Percentiles rank a stretch among this genome's conserved stretches.
Conservation (phyloP, 2,888 invertebrate genomes). For the Cephus nigrinus region DNA sequence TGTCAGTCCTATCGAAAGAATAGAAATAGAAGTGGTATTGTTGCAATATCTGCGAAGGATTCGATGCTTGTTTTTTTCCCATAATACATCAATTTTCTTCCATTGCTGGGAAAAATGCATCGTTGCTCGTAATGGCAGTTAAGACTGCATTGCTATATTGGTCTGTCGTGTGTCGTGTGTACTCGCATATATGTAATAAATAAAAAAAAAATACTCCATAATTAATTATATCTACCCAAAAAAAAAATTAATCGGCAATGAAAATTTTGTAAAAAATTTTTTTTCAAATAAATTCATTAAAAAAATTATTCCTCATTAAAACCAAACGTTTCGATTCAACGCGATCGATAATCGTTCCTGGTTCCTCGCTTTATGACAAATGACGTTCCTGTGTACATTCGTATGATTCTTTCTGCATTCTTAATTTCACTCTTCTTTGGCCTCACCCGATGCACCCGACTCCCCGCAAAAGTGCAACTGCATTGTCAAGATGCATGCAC, state of each 20-base stretch:
- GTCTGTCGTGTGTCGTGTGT: neutral
- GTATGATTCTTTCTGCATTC: neutral
- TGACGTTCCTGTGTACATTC: neutral
- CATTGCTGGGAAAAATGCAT: neutral
- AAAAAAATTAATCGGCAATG: neutral
- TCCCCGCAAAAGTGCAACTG: neutral
- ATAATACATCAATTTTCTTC: neutral
- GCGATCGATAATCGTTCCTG: neutral
- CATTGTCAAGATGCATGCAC: neutral
- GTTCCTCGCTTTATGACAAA: neutral
- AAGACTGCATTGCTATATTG: neutral
- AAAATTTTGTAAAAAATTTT: neutral
- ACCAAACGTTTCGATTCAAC: neutral
- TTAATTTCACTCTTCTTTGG: neutral
- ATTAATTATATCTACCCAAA: neutral
- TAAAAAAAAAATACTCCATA: neutral
- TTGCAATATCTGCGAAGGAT: neutral
- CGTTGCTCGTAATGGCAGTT: slow-evolving; percentile 1
- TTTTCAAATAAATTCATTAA: neutral
- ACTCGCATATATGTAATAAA: neutral
- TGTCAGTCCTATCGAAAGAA: slow-evolving; percentile 59
- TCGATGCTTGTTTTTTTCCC: neutral
- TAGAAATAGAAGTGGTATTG: slow-evolving; percentile 29
- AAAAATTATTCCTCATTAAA: neutral
- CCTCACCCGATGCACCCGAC: neutral